Evolutionary conservation across 2,113 vertebrate genomes (phyloP).

Genomic region (Chaetodon trifascialis): DNA sequence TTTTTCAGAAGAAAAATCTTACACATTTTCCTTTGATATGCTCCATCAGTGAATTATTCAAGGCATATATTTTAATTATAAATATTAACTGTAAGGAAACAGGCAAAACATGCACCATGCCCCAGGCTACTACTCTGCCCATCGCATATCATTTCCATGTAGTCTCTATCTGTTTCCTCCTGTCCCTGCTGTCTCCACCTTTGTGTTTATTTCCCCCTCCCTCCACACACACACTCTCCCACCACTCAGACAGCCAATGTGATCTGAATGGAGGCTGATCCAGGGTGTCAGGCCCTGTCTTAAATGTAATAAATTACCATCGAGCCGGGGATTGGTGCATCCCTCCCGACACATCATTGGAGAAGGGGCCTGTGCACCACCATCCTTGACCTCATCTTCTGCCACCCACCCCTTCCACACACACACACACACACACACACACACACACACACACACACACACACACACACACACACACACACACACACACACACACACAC

Average conservation of each 20-base stretch:
- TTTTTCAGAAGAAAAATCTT: conserved; percentile 48
- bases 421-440: neutral
- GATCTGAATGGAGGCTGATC: conserved; percentile 80
- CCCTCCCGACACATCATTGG: conserved; percentile 66
- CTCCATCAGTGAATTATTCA: conserved; percentile 77
- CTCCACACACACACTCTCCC: conserved; percentile 21
- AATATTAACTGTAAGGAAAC: conserved; percentile 78
- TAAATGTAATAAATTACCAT: conserved; percentile 80
- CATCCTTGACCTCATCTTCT: conserved; percentile 62
- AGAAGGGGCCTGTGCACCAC: conserved; percentile 55
- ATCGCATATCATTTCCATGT: conserved; percentile 75
- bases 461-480: no score
- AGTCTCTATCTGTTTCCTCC: conserved; percentile 46
- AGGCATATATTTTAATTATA: conserved; percentile 80
- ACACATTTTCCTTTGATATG: conserved; percentile 70
- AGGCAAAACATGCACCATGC: conserved; percentile 73
- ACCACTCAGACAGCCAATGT: conserved; percentile 44
- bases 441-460: no score
- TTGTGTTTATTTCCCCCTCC: conserved; percentile 66
- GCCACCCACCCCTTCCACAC: neutral
- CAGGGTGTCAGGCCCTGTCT: conserved; percentile 79
- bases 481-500: neutral
- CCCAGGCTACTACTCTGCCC: conserved; percentile 70
- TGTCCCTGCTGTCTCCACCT: conserved; percentile 53
- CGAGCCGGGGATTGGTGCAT: conserved; percentile 55